phyloP scores from a whole-genome alignment of 2,113 vertebrate genomes.

The Mionectes macconnelli region DNA sequence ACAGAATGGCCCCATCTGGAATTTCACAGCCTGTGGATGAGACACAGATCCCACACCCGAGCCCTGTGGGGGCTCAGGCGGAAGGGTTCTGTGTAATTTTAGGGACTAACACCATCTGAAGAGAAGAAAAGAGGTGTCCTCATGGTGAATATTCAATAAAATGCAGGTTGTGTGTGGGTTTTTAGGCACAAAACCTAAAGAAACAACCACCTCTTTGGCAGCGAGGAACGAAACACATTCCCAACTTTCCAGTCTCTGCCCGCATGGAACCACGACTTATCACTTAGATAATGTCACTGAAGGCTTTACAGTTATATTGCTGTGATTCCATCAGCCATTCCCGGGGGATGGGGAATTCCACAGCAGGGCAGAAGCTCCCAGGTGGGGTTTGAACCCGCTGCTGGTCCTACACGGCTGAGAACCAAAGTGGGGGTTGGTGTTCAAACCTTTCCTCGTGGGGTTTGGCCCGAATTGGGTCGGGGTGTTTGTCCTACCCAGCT shows the following conservation, averaged over 20 bases:
- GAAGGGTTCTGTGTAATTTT: background rate
- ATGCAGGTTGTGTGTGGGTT: background rate
- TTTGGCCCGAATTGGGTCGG: background rate
- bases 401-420: fast-evolving
- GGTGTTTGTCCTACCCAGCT: background rate
- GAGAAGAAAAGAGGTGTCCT: background rate
- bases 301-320: background rate
- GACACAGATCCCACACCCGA: background rate
- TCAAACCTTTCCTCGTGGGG: background rate
- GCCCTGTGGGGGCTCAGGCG: background rate
- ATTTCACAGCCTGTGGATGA: background rate
- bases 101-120: background rate
- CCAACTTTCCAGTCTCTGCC: background rate
- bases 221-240: background rate
- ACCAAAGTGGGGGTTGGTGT: background rate
- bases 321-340: background rate
- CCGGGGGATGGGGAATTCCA: background rate
- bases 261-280: background rate
- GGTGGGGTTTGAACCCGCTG: background rate
- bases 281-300: background rate
- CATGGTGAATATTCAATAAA: fast-evolving
- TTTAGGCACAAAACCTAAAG: background rate
- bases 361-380: background rate
- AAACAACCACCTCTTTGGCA: background rate
- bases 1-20: background rate